Conservation (phyloP, 2,797 vertebrate species). For the Sebastes taczanowskii region DNA sequence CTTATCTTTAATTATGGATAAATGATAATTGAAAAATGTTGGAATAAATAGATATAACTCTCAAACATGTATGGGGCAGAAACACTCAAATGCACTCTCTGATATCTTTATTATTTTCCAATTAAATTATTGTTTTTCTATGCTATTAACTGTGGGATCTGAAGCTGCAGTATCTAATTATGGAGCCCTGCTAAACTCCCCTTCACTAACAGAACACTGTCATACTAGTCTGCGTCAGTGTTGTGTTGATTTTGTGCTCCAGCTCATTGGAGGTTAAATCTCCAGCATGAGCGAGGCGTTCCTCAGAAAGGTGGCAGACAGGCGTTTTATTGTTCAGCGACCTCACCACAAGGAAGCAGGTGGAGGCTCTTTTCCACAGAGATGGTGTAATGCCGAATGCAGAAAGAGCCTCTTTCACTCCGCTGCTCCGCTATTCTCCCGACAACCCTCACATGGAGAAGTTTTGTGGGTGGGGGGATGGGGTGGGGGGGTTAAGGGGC, state of each 20-base stretch:
- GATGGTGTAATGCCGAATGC: slow-evolving; percentile 13
- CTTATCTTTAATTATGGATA: background rate
- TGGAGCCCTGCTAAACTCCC: background rate
- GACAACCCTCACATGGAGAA: slow-evolving; percentile 21
- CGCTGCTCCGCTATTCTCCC: slow-evolving; percentile 34
- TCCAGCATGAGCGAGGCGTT: slow-evolving; percentile 7
- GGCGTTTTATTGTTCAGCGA: slow-evolving; percentile 54
- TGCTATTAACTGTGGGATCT: background rate
- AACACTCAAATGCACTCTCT: background rate
- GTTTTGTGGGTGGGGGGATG: slow-evolving; percentile 15
- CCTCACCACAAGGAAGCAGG: slow-evolving; percentile 65
- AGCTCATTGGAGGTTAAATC: background rate
- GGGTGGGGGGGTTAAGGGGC: background rate
- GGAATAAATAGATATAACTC: background rate
- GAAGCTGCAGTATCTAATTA: background rate
- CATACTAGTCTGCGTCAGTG: background rate
- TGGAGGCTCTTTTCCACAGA: slow-evolving; percentile 57
- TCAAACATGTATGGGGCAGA: background rate
- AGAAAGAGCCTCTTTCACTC: slow-evolving; percentile 75
- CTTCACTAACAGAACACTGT: background rate
- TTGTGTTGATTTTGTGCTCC: background rate
- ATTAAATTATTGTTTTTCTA: background rate
- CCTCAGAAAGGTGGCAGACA: slow-evolving; percentile 55
- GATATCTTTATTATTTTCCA: background rate
- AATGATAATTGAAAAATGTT: background rate